phyloP scores from a whole-genome alignment of 2,888 invertebrate genomes.

The Xestoiulus laeticollis region DNA sequence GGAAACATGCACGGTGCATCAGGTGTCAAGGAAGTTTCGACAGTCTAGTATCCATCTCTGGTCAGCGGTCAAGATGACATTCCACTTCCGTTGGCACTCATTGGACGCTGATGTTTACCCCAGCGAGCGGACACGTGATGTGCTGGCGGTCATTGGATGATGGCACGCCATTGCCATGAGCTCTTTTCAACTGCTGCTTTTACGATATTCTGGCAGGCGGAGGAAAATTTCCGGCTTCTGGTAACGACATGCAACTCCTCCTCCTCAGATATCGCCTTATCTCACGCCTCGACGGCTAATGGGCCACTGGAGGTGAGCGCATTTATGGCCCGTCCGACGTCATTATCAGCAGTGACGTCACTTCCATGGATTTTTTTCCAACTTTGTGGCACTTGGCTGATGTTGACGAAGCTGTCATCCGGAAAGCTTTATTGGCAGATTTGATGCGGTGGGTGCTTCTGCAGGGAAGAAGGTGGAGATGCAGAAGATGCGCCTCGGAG shows the following conservation, averaged over 20 bases:
- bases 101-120: background rate
- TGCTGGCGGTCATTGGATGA: background rate
- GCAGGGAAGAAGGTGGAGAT: background rate
- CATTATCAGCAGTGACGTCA: conserved; percentile 32
- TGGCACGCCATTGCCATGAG: background rate
- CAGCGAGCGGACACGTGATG: background rate
- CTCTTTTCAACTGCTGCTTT: background rate
- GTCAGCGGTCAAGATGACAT: background rate
- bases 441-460: background rate
- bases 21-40: background rate
- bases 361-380: background rate
- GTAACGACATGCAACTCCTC: background rate
- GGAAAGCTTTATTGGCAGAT: conserved; percentile 9
- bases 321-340: background rate
- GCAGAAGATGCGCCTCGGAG: background rate
- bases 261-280: conserved; percentile 20
- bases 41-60: background rate
- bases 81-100: background rate
- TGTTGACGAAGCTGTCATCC: background rate
- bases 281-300: conserved; percentile 35
- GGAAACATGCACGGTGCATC: background rate
- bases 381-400: background rate
- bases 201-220: background rate
- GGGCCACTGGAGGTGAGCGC: background rate
- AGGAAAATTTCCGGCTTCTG: background rate